phyloP scores from a whole-genome alignment of 2,113 vertebrate species.

The Urocynchramus pylzowi region DNA sequence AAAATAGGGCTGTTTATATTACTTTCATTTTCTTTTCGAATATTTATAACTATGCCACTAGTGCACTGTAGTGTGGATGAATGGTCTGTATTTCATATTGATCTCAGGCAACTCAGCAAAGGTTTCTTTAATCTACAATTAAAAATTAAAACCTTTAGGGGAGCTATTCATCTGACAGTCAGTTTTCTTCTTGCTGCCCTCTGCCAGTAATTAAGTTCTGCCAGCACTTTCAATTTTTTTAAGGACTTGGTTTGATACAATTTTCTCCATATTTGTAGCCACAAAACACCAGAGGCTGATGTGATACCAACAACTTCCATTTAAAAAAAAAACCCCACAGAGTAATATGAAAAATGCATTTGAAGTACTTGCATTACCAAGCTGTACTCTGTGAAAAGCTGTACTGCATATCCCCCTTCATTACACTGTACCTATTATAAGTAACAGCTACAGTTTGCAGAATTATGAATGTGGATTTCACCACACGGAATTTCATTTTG shows the following conservation, averaged over 20 bases:
- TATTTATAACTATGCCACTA: constrained; percentile 37
- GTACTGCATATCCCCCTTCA: not conserved
- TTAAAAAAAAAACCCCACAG: not conserved
- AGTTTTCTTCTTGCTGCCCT: constrained; percentile 15
- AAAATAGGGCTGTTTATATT: not conserved
- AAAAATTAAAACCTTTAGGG: constrained; percentile 63
- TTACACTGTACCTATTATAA: not conserved
- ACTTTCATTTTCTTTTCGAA: constrained; percentile 1
- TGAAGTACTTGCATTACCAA: not conserved
- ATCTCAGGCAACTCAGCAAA: constrained; percentile 17
- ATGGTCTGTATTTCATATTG: constrained; percentile 50
- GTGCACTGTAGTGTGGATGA: not conserved
- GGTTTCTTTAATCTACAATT: constrained; percentile 59
- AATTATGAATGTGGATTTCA: not conserved
- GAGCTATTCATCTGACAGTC: constrained; percentile 37
- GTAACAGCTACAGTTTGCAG: not conserved
- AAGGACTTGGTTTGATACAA: not conserved
- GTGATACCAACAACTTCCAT: not conserved
- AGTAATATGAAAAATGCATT: not conserved
- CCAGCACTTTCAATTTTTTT: not conserved
- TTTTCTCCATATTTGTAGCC: not conserved
- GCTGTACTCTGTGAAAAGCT: not conserved
- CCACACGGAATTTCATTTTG: not conserved
- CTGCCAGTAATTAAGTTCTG: constrained; percentile 41
- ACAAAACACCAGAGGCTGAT: not conserved